Percentiles rank a stretch among this genome's conserved stretches.
phyloP scores from a whole-genome alignment of 2,113 vertebrate species.

The Salvator merianae region DNA sequence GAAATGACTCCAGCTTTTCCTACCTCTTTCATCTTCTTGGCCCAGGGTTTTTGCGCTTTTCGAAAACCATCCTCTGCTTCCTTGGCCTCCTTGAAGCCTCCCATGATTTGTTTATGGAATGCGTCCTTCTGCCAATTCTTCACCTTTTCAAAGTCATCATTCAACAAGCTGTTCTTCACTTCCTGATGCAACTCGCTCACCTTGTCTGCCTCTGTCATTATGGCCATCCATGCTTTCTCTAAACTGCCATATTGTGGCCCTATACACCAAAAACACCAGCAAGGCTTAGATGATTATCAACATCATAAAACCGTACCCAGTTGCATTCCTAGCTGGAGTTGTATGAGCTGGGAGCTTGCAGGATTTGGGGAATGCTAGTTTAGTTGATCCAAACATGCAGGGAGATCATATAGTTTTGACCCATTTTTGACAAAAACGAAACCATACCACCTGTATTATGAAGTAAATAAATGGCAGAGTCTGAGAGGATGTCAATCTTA shows the following conservation, averaged over 20 bases:
- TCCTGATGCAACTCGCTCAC: conserved; percentile 97
- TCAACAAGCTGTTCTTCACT: conserved; percentile 90
- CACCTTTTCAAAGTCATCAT: conserved; percentile 93
- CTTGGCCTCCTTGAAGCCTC: conserved; percentile 96
- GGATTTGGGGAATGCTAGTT: too few species aligned
- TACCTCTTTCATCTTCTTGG: conserved; percentile 98
- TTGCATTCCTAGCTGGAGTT: not conserved
- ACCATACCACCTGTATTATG: not conserved
- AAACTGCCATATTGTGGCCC: conserved; percentile 96
- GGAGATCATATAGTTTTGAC: not conserved
- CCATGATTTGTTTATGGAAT: conserved; percentile 98
- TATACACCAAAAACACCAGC: conserved; percentile 55
- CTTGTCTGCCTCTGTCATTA: conserved; percentile 95
- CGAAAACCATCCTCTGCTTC: conserved; percentile 97
- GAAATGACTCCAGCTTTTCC: conserved; percentile 1
- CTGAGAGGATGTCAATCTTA: not conserved
- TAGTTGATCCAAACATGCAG: too few species aligned
- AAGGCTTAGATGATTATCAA: not conserved
- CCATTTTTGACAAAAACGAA: not conserved
- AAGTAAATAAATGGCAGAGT: not conserved
- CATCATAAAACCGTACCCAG: not conserved
- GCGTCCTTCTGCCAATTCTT: conserved; percentile 99
- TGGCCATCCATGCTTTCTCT: conserved; percentile 91
- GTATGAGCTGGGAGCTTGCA: too few species aligned
- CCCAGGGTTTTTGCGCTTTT: conserved; percentile 98